phyloP scores from a whole-genome alignment of 1,140 invertebrate genomes.

The Bathynomus jamesi region DNA sequence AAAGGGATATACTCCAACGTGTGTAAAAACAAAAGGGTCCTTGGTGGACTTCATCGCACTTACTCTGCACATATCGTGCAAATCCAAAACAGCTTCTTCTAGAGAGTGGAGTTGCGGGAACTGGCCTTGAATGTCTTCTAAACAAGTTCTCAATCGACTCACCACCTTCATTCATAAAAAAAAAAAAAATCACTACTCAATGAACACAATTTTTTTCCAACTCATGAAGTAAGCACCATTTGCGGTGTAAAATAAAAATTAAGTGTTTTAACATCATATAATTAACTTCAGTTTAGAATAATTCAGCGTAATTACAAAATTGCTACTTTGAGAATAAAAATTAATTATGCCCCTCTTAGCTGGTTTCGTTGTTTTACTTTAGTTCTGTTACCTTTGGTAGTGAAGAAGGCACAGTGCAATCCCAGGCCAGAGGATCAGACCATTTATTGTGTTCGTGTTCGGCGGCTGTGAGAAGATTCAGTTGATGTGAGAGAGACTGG shows the following conservation, averaged over 20 bases:
- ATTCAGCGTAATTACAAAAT: no score
- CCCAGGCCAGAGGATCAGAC: conserved; percentile 20
- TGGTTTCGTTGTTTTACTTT: no score
- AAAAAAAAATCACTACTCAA: not conserved
- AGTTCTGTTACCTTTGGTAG: conserved; percentile 25
- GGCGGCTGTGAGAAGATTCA: conserved; percentile 17
- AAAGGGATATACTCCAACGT: no score
- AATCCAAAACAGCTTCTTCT: conserved; percentile 43
- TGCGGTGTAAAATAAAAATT: no score
- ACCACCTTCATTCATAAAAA: conserved; percentile 33
- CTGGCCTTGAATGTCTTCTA: conserved; percentile 49
- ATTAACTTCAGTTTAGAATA: no score
- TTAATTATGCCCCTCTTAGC: no score
- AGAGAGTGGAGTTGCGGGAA: conserved; percentile 46
- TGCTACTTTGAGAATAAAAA: no score
- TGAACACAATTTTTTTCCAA: no score
- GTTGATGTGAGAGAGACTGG: conserved; percentile 26
- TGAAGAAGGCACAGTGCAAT: conserved; percentile 19
- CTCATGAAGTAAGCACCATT: no score
- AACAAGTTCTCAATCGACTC: conserved; percentile 32
- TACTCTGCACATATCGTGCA: conserved; percentile 45
- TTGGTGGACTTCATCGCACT: conserved; percentile 26
- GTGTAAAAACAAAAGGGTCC: no score
- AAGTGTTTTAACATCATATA: no score
- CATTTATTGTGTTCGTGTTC: conserved; percentile 23